Evolutionary conservation across 2,113 vertebrate species (phyloP), one percentile per base, ranked within the genome.

Genomic region (Seriola quinqueradiata): DNA sequence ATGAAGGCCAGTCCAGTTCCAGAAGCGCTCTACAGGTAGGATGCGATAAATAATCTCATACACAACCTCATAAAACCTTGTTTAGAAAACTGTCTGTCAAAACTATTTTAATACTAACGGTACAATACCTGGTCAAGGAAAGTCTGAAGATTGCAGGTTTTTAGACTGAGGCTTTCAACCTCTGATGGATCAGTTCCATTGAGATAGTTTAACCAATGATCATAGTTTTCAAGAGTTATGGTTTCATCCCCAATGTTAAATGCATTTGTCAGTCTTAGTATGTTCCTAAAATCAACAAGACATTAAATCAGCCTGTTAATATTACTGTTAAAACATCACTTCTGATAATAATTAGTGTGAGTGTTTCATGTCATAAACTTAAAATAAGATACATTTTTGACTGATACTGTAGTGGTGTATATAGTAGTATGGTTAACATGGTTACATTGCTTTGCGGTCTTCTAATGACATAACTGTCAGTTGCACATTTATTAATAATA

Each of bases 1-100:
- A 97, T 94, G 88, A 97, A 97, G 78, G 96, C 96, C 93, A 98
- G 87, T 14, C 97, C 97, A 0, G 96, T 95, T 70, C 97, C 97
- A 0, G 96, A 97, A 13, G 93, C 94, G 0, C 96, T 96, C 97
- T 97, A 90, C 42, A 64, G 42, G 69, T 42, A 57, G 13, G 81
- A 74, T 25, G n/a, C 57, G 8, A 67, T 40, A 54, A 11, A 13
- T 42, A 8, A 60, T 23, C 23, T 66, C 28, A 61, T 23, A 32
- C 10, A 46, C 2, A 38, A 14, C 42, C 4, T n/a, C 23, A 54
- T 5, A 60, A 55, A 67, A 21, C 3, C 8, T 19, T 7, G 25
- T 5, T 57, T n/a, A 54, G 38, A 52, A 79, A 60, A 38, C 3
- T 6, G 19, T 13, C 16, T 25, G 5, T 2, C 10, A 59, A 4